A percentile compares a stretch with the other conserved stretches of the same genome.
Conservation (phyloP, 2,113 vertebrate genomes). For the Chionomys nivalis region DNA sequence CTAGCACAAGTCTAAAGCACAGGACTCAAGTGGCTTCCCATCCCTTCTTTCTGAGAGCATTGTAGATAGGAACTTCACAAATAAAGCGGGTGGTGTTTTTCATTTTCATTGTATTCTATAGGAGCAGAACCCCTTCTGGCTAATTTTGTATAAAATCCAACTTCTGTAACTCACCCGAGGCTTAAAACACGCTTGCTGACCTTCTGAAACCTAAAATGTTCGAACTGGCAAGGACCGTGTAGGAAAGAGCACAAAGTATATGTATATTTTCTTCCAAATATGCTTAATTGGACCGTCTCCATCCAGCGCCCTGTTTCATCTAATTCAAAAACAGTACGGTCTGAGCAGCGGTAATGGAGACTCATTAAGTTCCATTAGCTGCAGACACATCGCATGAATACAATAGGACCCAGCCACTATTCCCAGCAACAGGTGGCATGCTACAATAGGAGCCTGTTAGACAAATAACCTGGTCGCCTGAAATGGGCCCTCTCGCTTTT, state of each 20-base stretch:
- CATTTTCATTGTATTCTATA: background rate
- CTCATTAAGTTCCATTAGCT: constrained; percentile 80
- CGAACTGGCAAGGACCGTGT: constrained; percentile 25
- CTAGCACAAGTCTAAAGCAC: background rate
- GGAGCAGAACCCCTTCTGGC: background rate
- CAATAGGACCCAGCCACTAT: constrained; percentile 58
- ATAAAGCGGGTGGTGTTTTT: background rate
- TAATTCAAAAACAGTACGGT: constrained; percentile 73
- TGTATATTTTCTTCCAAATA: constrained; percentile 63
- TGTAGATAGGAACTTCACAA: constrained; percentile 7
- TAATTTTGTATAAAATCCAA: constrained; percentile 62
- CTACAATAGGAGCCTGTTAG: constrained; percentile 56
- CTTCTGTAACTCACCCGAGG: background rate
- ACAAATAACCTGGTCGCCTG: constrained; percentile 54
- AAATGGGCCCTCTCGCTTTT: constrained; percentile 52
- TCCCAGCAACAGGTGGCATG: constrained; percentile 62
- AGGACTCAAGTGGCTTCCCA: background rate
- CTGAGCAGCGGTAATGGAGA: constrained; percentile 66
- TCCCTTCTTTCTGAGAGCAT: constrained; percentile 8
- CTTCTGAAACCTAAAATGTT: constrained; percentile 53
- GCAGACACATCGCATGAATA: constrained; percentile 45
- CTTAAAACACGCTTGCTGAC: constrained; percentile 63
- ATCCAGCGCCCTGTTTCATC: constrained; percentile 62
- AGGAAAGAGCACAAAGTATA: constrained; percentile 48
- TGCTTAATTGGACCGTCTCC: constrained; percentile 71